These are phyloP conservation scores for Cotesia chilonis DNA, from an alignment of 1,140 invertebrate genomes.

Conservation along the genomic window DNA sequence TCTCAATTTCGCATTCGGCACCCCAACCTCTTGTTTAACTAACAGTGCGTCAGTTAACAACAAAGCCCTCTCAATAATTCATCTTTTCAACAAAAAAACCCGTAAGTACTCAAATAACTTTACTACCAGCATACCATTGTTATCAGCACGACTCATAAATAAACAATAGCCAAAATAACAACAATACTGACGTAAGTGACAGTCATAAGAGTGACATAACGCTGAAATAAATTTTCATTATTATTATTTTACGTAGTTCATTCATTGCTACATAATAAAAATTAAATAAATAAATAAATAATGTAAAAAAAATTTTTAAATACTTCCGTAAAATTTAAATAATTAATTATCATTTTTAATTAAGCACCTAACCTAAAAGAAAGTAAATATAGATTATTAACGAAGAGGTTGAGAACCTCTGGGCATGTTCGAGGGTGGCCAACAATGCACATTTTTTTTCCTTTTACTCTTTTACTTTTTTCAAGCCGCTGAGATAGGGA, in stretches of 20 bases:
- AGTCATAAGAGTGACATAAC: too few species aligned
- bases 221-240: too few species aligned
- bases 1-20: not conserved
- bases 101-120: not conserved
- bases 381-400: constrained; percentile 28
- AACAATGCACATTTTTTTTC: constrained; percentile 32
- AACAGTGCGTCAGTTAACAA: constrained; percentile 14
- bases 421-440: constrained; percentile 34
- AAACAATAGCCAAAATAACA: too few species aligned
- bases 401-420: constrained; percentile 36
- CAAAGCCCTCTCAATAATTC: not conserved
- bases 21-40: not conserved
- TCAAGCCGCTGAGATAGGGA: constrained; percentile 15
- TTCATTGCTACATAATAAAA: too few species aligned
- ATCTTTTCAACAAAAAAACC: not conserved
- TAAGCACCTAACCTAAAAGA: not conserved
- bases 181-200: too few species aligned
- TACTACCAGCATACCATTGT: too few species aligned
- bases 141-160: too few species aligned
- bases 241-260: too few species aligned
- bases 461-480: constrained; percentile 12
- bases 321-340: too few species aligned
- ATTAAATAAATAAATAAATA: too few species aligned
- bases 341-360: not conserved
- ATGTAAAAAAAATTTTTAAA: too few species aligned